Base-by-base conservation (phyloP, 2,113 vertebrate genomes). In the Physeter macrocephalus region DNA sequence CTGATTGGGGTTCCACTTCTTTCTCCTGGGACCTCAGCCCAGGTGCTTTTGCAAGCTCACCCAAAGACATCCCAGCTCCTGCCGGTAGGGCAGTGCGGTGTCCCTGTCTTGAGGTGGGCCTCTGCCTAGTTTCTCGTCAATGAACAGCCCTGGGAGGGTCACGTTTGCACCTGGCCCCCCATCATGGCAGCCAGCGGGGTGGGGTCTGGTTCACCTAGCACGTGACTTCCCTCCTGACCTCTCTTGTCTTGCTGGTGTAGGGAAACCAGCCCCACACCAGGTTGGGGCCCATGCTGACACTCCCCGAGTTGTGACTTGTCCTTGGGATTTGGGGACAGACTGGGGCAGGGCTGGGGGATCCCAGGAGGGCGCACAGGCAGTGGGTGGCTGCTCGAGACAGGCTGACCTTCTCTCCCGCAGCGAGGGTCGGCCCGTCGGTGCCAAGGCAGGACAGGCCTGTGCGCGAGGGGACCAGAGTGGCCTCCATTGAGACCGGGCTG, bases 401-500 rank as follows among this genome's bases (percentile, higher is more conserved):
- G 17, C 34, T 91, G 75, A 36, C 29, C 41, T 98, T 98, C 84
- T 98, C 93, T 97, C 92, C 85, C 1, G 23, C 98, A 99, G 99
- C 99, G 6, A 99, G 99, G 21, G 99, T 99, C 0, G 99, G 99
- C 57, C 99, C 99, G 5, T 99, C 99, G 0, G 99, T 99, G 97
- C 99, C 99, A 17, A 98, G 99, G 61, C 99, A 99, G 94, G 99
- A 99, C 98, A 98, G 99, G 92, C 99, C 99, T 0, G 99, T 99
- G n/a, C 99, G 99, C 43, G 99, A 99, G 75, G 99, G 99, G 46
- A 99, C 99, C 0, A 98, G 99, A 86, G 99, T 99, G 59, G 99
- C 99, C n/a, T 99, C 99, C 97, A 99, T 99, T 72, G 99, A 99
- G 97, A 99, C 99, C 0, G 99, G 99, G 52, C 98, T 99, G 27